Percentiles rank a stretch among this genome's conserved stretches.
Conservation (phyloP, 2,888 invertebrate species). For the Campoplex nolae region DNA sequence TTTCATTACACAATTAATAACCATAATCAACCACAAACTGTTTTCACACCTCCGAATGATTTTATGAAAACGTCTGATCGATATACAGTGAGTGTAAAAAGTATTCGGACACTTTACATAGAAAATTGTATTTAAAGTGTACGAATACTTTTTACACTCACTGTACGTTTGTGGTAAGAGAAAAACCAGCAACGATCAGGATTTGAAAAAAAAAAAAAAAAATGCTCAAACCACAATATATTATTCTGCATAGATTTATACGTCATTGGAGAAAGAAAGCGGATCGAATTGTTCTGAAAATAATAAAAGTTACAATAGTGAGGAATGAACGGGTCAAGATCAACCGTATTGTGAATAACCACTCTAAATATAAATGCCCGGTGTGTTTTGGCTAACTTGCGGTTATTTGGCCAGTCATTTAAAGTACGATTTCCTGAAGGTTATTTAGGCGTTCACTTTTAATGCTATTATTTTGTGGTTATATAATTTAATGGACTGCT, state of each 20-base stretch:
- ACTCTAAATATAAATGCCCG: constrained; percentile 29
- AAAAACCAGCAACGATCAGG: background rate
- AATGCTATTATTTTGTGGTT: constrained; percentile 23
- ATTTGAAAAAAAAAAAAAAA: background rate
- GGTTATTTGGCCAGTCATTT: constrained; percentile 20
- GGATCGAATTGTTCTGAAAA: background rate
- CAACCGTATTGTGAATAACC: background rate
- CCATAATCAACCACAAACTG: constrained; percentile 1
- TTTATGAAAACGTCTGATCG: background rate
- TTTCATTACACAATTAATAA: background rate
- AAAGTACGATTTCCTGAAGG: constrained; percentile 2
- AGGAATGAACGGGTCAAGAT: constrained; percentile 3
- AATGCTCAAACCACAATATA: background rate
- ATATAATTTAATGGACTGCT: constrained; percentile 58
- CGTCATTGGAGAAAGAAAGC: background rate
- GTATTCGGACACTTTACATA: no score
- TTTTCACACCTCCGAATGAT: constrained; percentile 6
- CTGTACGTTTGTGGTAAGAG: background rate
- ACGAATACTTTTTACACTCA: no score
- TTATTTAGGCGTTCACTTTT: constrained; percentile 7
- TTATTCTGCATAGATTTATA: background rate
- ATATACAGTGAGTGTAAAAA: no score
- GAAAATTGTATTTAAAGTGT: no score
- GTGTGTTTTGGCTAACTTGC: background rate
- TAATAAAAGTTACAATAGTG: background rate